These are phyloP conservation scores for Magallana ariakensis DNA, from an alignment of 1,140 invertebrate genomes.

Conservation along the genomic window DNA sequence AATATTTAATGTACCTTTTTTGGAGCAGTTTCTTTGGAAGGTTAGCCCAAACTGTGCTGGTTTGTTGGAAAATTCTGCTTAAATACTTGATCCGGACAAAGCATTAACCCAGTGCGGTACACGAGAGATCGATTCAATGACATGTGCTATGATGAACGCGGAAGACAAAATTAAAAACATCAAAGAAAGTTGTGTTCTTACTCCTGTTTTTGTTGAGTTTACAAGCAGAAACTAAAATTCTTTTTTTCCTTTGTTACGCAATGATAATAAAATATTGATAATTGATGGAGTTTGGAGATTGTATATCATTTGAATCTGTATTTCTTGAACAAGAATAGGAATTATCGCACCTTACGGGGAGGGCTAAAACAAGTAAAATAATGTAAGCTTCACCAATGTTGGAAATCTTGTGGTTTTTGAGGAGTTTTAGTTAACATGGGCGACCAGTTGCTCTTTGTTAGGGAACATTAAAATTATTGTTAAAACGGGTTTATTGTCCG, in stretches of 20 bases:
- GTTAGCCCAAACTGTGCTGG: background rate
- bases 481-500: no score
- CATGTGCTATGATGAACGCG: background rate
- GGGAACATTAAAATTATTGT: no score
- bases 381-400: no score
- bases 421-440: no score
- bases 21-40: background rate
- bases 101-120: no score
- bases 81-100: background rate
- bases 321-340: no score
- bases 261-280: background rate
- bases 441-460: no score
- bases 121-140: background rate
- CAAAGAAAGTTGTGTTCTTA: background rate
- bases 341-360: no score
- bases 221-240: background rate
- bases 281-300: background rate
- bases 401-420: no score
- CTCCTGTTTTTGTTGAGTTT: background rate
- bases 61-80: background rate
- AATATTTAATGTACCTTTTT: no score
- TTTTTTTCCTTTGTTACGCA: background rate
- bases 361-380: no score
- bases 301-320: no score
- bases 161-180: conserved; percentile 1